These are phyloP conservation scores for Lates japonicus DNA, from an alignment of 2,797 vertebrate genomes.

Conservation along the genomic window DNA sequence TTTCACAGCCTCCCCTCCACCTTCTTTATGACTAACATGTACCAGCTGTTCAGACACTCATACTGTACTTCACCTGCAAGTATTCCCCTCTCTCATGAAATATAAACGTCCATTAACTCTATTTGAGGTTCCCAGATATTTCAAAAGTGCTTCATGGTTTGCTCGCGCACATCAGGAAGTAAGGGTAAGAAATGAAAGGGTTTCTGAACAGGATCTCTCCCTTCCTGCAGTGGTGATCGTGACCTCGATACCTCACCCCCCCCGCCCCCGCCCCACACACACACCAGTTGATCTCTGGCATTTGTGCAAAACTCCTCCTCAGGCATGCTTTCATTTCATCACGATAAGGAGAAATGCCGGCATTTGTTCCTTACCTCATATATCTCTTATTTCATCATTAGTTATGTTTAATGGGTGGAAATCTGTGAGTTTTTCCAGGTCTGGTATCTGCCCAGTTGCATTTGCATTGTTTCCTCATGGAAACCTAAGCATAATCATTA, in stretches of 20 bases:
- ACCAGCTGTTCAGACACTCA: slow-evolving; percentile 50
- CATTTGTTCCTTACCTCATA: slow-evolving; percentile 43
- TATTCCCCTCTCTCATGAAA: slow-evolving; percentile 26
- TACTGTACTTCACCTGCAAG: slow-evolving; percentile 12
- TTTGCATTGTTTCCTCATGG: slow-evolving; percentile 39
- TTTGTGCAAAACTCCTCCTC: slow-evolving; percentile 41
- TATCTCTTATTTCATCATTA: slow-evolving; percentile 47
- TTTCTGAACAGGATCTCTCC: slow-evolving; percentile 23
- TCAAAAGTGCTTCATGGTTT: slow-evolving; percentile 2
- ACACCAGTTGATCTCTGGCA: slow-evolving; percentile 47
- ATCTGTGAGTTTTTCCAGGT: slow-evolving; percentile 50
- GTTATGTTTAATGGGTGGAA: slow-evolving; percentile 35
- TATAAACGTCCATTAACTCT: slow-evolving; percentile 16
- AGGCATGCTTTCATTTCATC: slow-evolving; percentile 44
- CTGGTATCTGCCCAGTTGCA: slow-evolving; percentile 23
- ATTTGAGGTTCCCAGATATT: slow-evolving; percentile 1
- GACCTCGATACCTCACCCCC: slow-evolving; percentile 26
- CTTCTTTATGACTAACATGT: slow-evolving; percentile 41
- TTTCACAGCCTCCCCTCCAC: slow-evolving; percentile 20
- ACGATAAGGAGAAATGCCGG: slow-evolving; percentile 39
- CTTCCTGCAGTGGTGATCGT: slow-evolving; percentile 21
- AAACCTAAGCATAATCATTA: slow-evolving; percentile 41
- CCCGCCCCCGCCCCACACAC: no score
- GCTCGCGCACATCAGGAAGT: not conserved
- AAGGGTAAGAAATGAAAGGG: slow-evolving; percentile 1